Conservation (phyloP, 2,113 vertebrate species). For the Salvelinus alpinus region DNA sequence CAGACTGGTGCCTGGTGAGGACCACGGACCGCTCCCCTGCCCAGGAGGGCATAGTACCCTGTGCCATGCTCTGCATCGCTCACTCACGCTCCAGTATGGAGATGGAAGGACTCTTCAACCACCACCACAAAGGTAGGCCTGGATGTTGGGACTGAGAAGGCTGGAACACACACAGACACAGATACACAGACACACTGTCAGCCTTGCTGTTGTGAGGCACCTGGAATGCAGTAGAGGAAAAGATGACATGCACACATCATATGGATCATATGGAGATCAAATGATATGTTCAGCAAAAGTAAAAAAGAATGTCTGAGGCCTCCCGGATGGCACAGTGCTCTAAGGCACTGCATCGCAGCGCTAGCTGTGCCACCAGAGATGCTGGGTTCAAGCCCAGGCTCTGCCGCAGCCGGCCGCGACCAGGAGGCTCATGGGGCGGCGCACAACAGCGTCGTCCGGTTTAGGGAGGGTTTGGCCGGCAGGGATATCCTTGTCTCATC, state of each 20-base stretch:
- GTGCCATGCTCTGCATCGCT: conserved; percentile 90
- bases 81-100: conserved; percentile 95
- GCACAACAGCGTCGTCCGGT: no score
- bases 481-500: no score
- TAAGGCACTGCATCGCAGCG: no score
- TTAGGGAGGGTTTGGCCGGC: no score
- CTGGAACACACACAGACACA: background rate
- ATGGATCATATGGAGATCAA: background rate
- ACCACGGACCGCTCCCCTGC: conserved; percentile 91
- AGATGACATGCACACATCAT: no score
- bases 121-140: conserved; percentile 94
- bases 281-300: background rate
- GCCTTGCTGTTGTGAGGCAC: background rate
- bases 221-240: background rate
- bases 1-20: conserved; percentile 92
- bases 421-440: no score
- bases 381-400: no score
- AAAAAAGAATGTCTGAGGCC: background rate
- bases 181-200: background rate
- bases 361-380: no score
- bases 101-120: conserved; percentile 97
- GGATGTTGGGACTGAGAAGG: background rate
- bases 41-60: conserved; percentile 90
- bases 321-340: no score
- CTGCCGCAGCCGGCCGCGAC: no score